phyloP scores from a whole-genome alignment of 2,113 vertebrate species.

The Pagrus major region DNA sequence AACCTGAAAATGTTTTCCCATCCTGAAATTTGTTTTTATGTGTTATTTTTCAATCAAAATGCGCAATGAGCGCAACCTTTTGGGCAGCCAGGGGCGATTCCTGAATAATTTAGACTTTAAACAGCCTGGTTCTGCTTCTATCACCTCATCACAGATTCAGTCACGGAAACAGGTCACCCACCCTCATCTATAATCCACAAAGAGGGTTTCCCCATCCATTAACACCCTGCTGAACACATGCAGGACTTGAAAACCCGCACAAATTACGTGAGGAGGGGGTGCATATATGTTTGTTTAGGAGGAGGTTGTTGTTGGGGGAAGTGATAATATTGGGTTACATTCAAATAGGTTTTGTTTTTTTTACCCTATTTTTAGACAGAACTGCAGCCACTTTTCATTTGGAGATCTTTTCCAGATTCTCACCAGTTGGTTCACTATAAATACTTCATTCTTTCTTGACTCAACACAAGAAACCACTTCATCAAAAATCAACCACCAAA shows the following conservation, averaged over 20 bases:
- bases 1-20: slow-evolving; percentile 43
- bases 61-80: slow-evolving; percentile 1
- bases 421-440: background rate
- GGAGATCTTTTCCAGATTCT: background rate
- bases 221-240: slow-evolving; percentile 36
- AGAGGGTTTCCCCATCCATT: slow-evolving; percentile 53
- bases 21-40: slow-evolving; percentile 25
- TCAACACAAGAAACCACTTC: slow-evolving; percentile 10
- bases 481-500: slow-evolving; percentile 8
- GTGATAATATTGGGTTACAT: background rate
- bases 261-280: slow-evolving; percentile 6
- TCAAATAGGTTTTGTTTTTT: background rate
- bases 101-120: slow-evolving; percentile 67
- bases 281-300: slow-evolving; percentile 9
- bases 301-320: background rate
- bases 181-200: slow-evolving; percentile 67
- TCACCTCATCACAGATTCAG: slow-evolving; percentile 65
- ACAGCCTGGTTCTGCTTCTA: slow-evolving; percentile 37
- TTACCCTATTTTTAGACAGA: background rate
- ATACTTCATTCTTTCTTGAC: background rate
- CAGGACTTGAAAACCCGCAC: slow-evolving; percentile 1
- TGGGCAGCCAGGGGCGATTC: slow-evolving; percentile 25
- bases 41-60: slow-evolving; percentile 53
- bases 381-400: background rate
- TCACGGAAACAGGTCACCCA: slow-evolving; percentile 60